Base-by-base conservation (phyloP, 2,797 vertebrate species). In the Macropodus opercularis region DNA sequence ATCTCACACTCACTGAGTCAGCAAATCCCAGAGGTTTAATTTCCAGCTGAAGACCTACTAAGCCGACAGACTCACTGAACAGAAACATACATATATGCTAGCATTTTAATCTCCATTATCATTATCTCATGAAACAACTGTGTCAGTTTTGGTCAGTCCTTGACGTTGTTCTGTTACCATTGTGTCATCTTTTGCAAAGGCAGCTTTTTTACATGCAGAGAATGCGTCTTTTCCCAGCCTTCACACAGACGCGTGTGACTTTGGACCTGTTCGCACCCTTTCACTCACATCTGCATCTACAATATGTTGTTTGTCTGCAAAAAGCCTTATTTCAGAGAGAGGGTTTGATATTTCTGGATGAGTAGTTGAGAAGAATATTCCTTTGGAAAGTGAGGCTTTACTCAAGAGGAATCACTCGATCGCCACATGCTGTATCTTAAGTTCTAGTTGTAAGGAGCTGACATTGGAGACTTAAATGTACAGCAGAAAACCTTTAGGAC, bases 1-100 rank as follows among this genome's bases (percentile, higher is more conserved):
- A 44, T 19, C 36, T 27, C 29, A 57, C 40, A 48, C 2, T 43
- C 42, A 80, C 36, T 66, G 49, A 75, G 18, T 15, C 47, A 51
- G 22, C 10, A 64, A 67, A 77, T 65, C 64, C 51, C 67, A 60
- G 1, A 31, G 44, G 58, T 47, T 78, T 42, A 6, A 69, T 72
- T 69, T 66, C 63, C 38, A 52, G 36, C 18, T 47, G 35, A 63
- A 55, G 50, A 60, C 22, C 12, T 21, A 27, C 8, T 47, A 36
- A 47, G 32, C 11, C 14, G 22, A 52, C 17, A 51, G 22, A 53
- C 29, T 52, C 27, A 19, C 29, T 54, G 36, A 34, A 8, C 5
- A 0, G 15, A 63, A n/a, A n/a, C n/a, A n/a, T n/a, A n/a, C n/a
- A n/a, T n/a, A n/a, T n/a, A 55, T 36, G 6, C 29, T 35, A 48